A percentile compares a stretch with the other conserved stretches of the same genome.
Conservation (phyloP, 2,888 invertebrate species). For the Agapostemon virescens region DNA sequence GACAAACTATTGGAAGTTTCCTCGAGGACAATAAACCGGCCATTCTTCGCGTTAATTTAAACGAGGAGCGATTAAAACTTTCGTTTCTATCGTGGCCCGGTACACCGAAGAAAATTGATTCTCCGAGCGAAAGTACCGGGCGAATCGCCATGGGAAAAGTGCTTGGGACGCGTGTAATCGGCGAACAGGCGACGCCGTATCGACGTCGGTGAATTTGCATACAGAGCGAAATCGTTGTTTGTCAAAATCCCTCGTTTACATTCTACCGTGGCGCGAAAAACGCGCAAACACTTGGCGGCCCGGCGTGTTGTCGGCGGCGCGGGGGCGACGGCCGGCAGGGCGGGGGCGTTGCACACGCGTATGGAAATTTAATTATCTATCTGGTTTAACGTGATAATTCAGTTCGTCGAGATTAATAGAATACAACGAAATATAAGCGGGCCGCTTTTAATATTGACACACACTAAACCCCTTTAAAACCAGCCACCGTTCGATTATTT, state of each 20-base stretch:
- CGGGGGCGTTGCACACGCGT: neutral
- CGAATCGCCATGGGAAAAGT: constrained; percentile 28
- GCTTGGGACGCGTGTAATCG: constrained; percentile 38
- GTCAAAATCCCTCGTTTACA: constrained; percentile 56
- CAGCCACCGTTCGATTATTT: constrained; percentile 61
- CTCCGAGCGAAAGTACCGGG: constrained; percentile 4
- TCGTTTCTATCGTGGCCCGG: neutral
- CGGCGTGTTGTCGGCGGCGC: neutral
- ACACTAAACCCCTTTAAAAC: constrained; percentile 61
- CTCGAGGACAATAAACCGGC: neutral
- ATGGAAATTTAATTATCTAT: constrained; percentile 68
- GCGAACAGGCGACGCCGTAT: constrained; percentile 28
- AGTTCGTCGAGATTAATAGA: constrained; percentile 62
- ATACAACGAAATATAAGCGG: constrained; percentile 57
- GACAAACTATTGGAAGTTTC: neutral
- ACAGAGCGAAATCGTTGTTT: constrained; percentile 56
- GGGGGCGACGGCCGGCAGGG: neutral
- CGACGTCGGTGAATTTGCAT: constrained; percentile 46
- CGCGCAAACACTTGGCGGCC: constrained; percentile 23
- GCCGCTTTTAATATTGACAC: constrained; percentile 58
- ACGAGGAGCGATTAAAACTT: neutral
- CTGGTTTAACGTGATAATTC: constrained; percentile 63
- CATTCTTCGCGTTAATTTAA: neutral
- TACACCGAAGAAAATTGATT: constrained; percentile 6
- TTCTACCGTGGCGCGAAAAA: constrained; percentile 38